Base-by-base conservation (phyloP, 2,888 invertebrate genomes). In the Agriopis aurantiaria region DNA sequence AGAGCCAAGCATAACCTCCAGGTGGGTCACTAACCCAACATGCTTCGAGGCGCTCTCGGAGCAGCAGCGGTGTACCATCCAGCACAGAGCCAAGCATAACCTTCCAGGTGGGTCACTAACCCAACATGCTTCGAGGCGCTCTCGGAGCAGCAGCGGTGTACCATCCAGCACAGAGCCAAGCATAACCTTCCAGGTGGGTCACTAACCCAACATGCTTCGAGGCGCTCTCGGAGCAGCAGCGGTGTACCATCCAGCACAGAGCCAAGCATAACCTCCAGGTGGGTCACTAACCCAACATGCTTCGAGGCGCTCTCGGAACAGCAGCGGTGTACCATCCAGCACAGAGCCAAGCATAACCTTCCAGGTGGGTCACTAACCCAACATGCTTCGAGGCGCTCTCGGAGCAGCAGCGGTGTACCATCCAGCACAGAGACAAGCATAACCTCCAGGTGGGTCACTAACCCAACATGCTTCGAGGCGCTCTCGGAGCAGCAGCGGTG, bases 121-220 rank as follows among this genome's bases (percentile, higher is more conserved):
- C n/a, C n/a, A n/a, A n/a, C n/a, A n/a, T 98, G 98, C 85, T 99
- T 98, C 88, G 98, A 98, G 90, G 97, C 98, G 11, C 95, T 99
- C 63, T 96, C 97, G 0, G 98, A 98, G 81, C 96, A 97, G 68
- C 99, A 99, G 86, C 97, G 98, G 83, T 97, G 97, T 80, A 97
- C 98, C 85, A 96, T 98, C 76, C 97, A 98, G 84, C 97, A 98
- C 81, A 96, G 97, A 82, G 98, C 98, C 59, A 98, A 98, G 88
- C 97, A 97, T 77, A 98, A 98, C 90, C 97, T 99, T 86, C 97
- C n/a, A 98, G 94, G 96, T 96, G 72, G 10, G 43, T 43, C 43
- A 43, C 43, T 33, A n/a, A n/a, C n/a, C n/a, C n/a, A n/a, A n/a
- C n/a, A n/a, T 98, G 98, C 85, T 99, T 98, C 88, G 98, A 98